These are phyloP conservation scores for Rapana venosa DNA, from an alignment of 2,888 invertebrate species.

Conservation along the genomic window DNA sequence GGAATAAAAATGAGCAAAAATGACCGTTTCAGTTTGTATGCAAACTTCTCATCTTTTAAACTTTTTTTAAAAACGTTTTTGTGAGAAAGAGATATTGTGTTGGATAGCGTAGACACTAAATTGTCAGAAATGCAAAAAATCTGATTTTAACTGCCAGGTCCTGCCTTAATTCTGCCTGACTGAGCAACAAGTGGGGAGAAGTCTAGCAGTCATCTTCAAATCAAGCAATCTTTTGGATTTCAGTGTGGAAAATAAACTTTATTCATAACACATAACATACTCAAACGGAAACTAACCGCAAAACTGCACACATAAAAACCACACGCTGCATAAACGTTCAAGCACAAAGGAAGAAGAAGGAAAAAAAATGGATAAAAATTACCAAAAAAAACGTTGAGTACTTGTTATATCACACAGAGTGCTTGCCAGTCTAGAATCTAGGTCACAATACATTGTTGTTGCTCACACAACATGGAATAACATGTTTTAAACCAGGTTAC, in stretches of 20 bases:
- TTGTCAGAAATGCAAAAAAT: no score
- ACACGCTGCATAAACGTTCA: not conserved
- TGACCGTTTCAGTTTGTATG: no score
- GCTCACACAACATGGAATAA: not conserved
- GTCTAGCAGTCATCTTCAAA: no score
- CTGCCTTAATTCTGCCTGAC: no score
- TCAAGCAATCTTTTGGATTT: not conserved
- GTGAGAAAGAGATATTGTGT: no score
- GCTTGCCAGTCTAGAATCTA: not conserved
- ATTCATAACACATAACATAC: constrained; percentile 13
- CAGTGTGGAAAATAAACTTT: constrained; percentile 28
- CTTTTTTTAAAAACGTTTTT: no score
- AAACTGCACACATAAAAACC: not conserved
- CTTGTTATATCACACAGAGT: not conserved
- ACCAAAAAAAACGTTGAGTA: no score
- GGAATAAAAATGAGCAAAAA: no score
- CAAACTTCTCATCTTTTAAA: no score
- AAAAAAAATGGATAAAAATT: not conserved
- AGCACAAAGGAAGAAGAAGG: not conserved
- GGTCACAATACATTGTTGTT: not conserved
- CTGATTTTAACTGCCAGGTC: no score
- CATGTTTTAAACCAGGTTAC: not conserved
- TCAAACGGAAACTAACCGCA: constrained; percentile 26
- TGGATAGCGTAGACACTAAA: no score
- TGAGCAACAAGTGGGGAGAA: no score